phyloP scores from a whole-genome alignment of 2,888 invertebrate species.

The Diadromus collaris region DNA sequence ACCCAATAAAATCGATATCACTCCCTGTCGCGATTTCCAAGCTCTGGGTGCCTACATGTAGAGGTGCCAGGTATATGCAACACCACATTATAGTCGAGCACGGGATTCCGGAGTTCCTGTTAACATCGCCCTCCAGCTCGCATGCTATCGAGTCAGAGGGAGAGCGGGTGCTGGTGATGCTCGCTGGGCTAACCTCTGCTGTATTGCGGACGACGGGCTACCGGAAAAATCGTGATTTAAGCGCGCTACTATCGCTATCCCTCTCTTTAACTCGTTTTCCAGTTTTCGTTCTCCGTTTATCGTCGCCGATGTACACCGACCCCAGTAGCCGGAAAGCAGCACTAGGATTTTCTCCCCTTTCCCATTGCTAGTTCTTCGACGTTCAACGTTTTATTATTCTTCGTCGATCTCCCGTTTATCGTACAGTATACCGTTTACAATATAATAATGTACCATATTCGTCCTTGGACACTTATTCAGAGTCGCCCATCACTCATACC shows the following conservation, averaged over 20 bases:
- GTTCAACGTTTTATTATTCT: conserved; percentile 54
- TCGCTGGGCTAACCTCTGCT: conserved; percentile 33
- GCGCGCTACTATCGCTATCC: conserved; percentile 57
- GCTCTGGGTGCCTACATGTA: conserved; percentile 30
- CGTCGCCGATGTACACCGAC: conserved; percentile 25
- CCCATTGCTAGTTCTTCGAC: conserved; percentile 37
- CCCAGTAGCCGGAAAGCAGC: conserved; percentile 34
- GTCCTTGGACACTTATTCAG: neutral
- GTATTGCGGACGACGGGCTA: conserved; percentile 63
- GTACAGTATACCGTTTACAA: conserved; percentile 5
- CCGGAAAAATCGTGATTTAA: conserved; percentile 72
- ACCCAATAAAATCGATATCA: conserved; percentile 59
- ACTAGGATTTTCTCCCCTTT: conserved; percentile 21
- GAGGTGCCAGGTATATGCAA: conserved; percentile 18
- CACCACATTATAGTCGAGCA: conserved; percentile 22
- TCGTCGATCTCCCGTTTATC: conserved; percentile 35
- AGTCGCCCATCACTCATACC: neutral
- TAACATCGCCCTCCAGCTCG: conserved; percentile 49
- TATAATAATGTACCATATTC: neutral
- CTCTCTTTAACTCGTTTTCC: conserved; percentile 42
- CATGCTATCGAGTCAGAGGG: conserved; percentile 18
- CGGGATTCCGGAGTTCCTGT: conserved; percentile 49
- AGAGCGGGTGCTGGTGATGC: conserved; percentile 6
- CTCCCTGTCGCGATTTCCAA: conserved; percentile 49
- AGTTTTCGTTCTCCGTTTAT: conserved; percentile 42